phyloP scores from a whole-genome alignment of 1,140 invertebrate species.

The Temnothorax nylanderi region DNA sequence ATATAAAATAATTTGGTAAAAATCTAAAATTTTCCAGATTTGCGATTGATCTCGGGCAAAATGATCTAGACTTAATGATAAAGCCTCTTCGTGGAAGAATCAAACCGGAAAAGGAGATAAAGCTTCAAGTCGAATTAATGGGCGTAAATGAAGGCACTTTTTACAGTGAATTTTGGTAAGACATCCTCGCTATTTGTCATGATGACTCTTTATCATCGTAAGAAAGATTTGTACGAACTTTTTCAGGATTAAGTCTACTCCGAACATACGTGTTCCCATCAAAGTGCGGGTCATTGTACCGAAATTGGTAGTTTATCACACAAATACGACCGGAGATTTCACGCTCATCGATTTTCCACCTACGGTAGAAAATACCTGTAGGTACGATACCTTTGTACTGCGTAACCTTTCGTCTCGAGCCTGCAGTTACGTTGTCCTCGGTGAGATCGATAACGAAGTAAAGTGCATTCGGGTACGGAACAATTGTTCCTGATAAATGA shows the following conservation, averaged over 20 bases:
- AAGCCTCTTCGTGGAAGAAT: constrained; percentile 76
- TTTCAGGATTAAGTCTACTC: constrained; percentile 74
- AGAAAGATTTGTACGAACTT: constrained; percentile 13
- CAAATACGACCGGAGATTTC: constrained; percentile 74
- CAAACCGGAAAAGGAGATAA: constrained; percentile 57
- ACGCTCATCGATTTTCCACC: constrained; percentile 78
- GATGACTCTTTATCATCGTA: neutral
- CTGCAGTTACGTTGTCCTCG: constrained; percentile 73
- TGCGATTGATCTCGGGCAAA: constrained; percentile 75
- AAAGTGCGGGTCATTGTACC: constrained; percentile 74
- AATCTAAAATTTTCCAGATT: constrained; percentile 63
- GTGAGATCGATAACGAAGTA: constrained; percentile 70
- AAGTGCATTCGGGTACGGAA: constrained; percentile 66
- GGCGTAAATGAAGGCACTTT: constrained; percentile 73
- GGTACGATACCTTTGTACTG: constrained; percentile 72
- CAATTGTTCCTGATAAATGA: neutral
- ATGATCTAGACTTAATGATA: constrained; percentile 72
- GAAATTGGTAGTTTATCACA: constrained; percentile 69
- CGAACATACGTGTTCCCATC: constrained; percentile 74
- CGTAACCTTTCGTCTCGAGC: constrained; percentile 73
- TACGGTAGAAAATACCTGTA: constrained; percentile 66
- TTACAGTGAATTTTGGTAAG: constrained; percentile 78
- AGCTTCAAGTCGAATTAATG: constrained; percentile 73
- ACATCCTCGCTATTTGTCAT: neutral
- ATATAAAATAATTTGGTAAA: neutral